These are phyloP conservation scores for Incurvaria masculella DNA, from an alignment of 2,888 invertebrate genomes.

Conservation along the genomic window DNA sequence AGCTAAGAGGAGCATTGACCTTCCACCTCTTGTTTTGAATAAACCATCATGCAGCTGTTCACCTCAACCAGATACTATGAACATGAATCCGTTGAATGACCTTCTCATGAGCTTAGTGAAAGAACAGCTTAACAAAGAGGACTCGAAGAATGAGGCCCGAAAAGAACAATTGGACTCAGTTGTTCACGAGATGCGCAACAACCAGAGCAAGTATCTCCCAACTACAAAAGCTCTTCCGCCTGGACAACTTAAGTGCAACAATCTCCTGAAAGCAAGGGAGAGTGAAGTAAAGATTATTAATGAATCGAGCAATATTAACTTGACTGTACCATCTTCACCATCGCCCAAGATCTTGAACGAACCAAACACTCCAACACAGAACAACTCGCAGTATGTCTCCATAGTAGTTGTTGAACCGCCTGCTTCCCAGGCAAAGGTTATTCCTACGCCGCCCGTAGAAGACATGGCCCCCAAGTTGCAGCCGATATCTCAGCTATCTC, in stretches of 20 bases:
- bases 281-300: slow-evolving; percentile 48
- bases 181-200: slow-evolving; percentile 63
- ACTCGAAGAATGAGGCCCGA: slow-evolving; percentile 62
- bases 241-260: slow-evolving; percentile 89
- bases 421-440: slow-evolving; percentile 29
- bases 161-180: slow-evolving; percentile 48
- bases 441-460: slow-evolving; percentile 46
- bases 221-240: slow-evolving; percentile 75
- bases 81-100: slow-evolving; percentile 48
- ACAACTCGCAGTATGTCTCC: slow-evolving; percentile 48
- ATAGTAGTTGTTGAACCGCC: slow-evolving; percentile 51
- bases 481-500: slow-evolving; percentile 68
- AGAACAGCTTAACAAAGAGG: slow-evolving; percentile 58
- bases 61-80: slow-evolving; percentile 28
- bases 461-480: slow-evolving; percentile 54
- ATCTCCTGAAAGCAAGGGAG: slow-evolving; percentile 79
- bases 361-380: slow-evolving; percentile 36
- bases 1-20: slow-evolving; percentile 39
- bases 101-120: slow-evolving; percentile 50
- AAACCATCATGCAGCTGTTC: slow-evolving; percentile 48
- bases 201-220: slow-evolving; percentile 64
- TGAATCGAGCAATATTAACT: slow-evolving; percentile 41
- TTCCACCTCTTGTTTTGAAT: slow-evolving; percentile 40
- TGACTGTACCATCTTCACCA: slow-evolving; percentile 44
- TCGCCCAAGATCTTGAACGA: slow-evolving; percentile 56